Evolutionary conservation across 2,797 vertebrate genomes (phyloP).

Genomic region (Sandelia bainsii): DNA sequence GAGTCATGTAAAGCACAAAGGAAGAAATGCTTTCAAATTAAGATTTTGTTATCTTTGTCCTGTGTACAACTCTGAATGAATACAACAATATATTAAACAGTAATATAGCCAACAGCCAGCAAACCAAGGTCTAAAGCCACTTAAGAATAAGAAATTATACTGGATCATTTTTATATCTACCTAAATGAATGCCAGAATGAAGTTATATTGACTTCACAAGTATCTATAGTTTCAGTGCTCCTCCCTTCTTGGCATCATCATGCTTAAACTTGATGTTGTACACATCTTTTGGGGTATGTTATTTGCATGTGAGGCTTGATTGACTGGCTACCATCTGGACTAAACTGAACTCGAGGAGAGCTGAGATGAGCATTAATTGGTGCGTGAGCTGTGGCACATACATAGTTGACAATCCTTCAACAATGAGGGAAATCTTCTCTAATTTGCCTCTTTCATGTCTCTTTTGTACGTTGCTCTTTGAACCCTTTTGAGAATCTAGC

Average conservation of each 20-base stretch:
- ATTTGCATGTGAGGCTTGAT: constrained; percentile 22
- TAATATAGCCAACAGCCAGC: neutral
- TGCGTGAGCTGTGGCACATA: constrained; percentile 33
- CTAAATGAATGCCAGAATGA: neutral
- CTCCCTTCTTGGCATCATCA: neutral
- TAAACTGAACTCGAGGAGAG: constrained; percentile 11
- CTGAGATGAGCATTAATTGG: constrained; percentile 46
- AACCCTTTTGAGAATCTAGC: constrained; percentile 45
- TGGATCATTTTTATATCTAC: neutral
- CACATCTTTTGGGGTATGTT: constrained; percentile 6
- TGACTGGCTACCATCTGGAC: constrained; percentile 31
- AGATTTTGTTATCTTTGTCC: neutral
- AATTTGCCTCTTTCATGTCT: constrained; percentile 53
- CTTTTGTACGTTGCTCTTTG: constrained; percentile 49
- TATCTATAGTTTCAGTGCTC: neutral
- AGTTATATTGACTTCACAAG: neutral
- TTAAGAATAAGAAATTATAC: neutral
- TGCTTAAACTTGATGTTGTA: neutral
- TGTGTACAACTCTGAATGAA: constrained; percentile 5
- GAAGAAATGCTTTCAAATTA: neutral
- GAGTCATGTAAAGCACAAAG: neutral
- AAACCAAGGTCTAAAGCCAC: neutral
- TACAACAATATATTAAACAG: neutral
- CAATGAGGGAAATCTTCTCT: constrained; percentile 47
- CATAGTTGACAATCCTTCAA: constrained; percentile 22